phyloP scores from a whole-genome alignment of 1,140 invertebrate genomes.

The Drosophila ironensis region DNA sequence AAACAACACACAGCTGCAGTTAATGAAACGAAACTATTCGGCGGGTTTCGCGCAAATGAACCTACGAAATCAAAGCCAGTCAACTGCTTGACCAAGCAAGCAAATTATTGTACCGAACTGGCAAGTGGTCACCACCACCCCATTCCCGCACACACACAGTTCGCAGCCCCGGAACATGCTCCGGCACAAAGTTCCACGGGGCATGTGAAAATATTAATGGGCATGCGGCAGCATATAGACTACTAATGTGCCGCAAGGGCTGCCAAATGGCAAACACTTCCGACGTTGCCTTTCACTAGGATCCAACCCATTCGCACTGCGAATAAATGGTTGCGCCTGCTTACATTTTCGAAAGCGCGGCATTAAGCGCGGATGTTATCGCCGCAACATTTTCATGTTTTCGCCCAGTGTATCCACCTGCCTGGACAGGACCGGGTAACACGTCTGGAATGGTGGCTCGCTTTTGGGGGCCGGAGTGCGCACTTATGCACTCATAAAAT shows the following conservation, averaged over 20 bases:
- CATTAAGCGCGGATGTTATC: too few species aligned
- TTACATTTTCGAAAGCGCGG: too few species aligned
- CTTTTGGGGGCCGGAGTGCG: constrained; percentile 62
- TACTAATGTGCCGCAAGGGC: constrained; percentile 78
- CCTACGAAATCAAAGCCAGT: constrained; percentile 57
- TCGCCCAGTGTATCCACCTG: constrained; percentile 11
- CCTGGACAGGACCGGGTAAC: constrained; percentile 37
- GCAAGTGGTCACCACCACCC: not conserved
- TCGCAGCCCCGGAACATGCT: too few species aligned
- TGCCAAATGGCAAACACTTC: constrained; percentile 75
- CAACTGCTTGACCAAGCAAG: constrained; percentile 51
- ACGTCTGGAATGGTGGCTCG: constrained; percentile 13
- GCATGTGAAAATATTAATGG: constrained; percentile 75
- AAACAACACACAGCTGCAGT: constrained; percentile 10
- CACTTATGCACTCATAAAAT: constrained; percentile 80
- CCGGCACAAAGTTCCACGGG: too few species aligned
- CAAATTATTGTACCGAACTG: constrained; percentile 56
- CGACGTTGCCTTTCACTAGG: constrained; percentile 21
- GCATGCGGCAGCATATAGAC: constrained; percentile 68
- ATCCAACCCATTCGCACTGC: constrained; percentile 16
- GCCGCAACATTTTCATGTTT: too few species aligned
- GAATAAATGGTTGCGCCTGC: too few species aligned
- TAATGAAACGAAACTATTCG: constrained; percentile 51
- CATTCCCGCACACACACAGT: not conserved
- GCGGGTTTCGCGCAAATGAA: constrained; percentile 22